Evolutionary conservation across 2,888 invertebrate genomes (phyloP).

Genomic region (Coelinius sp.): DNA sequence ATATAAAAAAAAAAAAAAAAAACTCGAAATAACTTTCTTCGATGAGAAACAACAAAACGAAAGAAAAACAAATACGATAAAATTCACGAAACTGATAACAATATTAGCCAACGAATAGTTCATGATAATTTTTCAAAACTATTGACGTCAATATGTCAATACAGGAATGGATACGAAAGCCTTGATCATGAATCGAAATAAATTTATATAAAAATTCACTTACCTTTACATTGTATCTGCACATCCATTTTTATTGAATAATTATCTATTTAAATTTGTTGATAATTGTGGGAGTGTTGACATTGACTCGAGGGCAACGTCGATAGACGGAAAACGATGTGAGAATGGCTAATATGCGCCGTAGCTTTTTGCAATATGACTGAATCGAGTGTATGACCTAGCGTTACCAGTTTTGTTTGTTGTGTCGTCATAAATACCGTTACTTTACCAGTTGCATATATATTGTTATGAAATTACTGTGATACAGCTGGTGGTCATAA

Average conservation of each 20-base stretch:
- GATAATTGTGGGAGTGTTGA: constrained; percentile 45
- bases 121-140: background rate
- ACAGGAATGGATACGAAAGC: background rate
- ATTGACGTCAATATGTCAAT: background rate
- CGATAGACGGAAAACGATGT: constrained; percentile 54
- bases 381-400: background rate
- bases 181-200: background rate
- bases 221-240: constrained; percentile 59
- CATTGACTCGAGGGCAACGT: constrained; percentile 54
- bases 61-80: background rate
- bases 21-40: background rate
- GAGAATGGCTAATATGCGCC: constrained; percentile 59
- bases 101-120: background rate
- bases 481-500: background rate
- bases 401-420: constrained; percentile 5
- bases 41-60: background rate
- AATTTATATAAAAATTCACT: constrained; percentile 28
- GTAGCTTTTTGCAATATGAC: constrained; percentile 44
- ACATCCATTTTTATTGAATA: constrained; percentile 51
- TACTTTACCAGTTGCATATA: background rate
- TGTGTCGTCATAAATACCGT: background rate
- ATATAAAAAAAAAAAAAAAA: background rate
- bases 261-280: constrained; percentile 21
- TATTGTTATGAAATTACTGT: background rate
- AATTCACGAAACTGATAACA: background rate